phyloP scores from a whole-genome alignment of 2,113 vertebrate genomes.

The Capricornis sumatraensis region DNA sequence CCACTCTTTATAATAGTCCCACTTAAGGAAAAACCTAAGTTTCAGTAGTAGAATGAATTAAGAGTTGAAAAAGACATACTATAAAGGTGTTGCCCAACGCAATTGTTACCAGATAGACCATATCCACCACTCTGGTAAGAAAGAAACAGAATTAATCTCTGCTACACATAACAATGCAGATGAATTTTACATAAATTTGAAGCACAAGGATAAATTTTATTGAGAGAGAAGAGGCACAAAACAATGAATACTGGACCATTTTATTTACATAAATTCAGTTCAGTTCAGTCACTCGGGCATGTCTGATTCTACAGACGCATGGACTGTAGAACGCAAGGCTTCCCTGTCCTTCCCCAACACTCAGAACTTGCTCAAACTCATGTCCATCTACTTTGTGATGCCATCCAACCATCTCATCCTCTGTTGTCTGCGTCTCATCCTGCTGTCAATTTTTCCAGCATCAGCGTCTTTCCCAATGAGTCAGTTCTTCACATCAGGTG shows the following conservation, averaged over 20 bases:
- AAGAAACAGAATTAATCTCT: background rate
- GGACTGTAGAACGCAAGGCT: background rate
- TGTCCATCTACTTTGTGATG: background rate
- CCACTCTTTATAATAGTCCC: background rate
- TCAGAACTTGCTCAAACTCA: background rate
- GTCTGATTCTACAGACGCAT: rapidly evolving
- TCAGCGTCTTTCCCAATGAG: background rate
- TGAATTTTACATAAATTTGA: background rate
- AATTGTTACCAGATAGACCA: background rate
- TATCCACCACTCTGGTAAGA: background rate
- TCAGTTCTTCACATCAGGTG: background rate
- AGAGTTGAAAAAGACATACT: background rate
- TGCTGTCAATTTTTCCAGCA: background rate
- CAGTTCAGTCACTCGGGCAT: background rate
- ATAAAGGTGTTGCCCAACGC: background rate
- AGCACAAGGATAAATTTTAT: background rate
- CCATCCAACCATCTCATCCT: background rate
- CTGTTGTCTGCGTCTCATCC: background rate
- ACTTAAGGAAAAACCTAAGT: background rate
- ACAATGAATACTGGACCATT: background rate
- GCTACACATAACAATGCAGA: background rate
- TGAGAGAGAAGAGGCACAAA: background rate
- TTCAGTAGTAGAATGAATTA: background rate
- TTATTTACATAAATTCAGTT: background rate
- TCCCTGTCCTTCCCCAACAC: background rate